Base-by-base conservation (phyloP, 2,888 invertebrate genomes). In the Drosophila hamatofila region DNA sequence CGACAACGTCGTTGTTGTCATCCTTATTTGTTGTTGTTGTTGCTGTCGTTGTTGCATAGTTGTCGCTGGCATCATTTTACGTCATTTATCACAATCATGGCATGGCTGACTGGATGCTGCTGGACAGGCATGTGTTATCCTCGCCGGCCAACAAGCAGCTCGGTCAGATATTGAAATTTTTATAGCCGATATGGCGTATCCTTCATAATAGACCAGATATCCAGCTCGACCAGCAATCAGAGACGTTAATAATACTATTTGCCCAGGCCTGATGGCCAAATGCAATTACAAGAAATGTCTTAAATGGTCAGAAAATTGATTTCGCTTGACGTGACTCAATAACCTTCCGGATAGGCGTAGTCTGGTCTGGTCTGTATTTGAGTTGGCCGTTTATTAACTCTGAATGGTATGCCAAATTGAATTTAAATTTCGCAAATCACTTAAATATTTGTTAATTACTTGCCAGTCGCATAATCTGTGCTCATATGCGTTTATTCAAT, bases 51-150 rank as follows among this genome's bases (percentile, higher is more conserved):
- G 88, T 69, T 75, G 74, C 69, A 71, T 65, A 78, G 80, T 87
- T 89, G 88, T 84, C 89, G 78, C 78, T 80, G 80, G 80, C 86
- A 85, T 89, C 86, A 86, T 88, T 89, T 89, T 88, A 78, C 76
- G 86, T 89, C 86, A 89, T 86, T 86, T 86, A 86, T 89, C 89
- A 86, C 88, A 89, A 86, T 86, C 80, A 84, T 88, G 89, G 71
- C 88, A 76, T 78, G 80, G 67, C 88, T 71, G 88, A 79, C 81
- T 81, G 87, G 56, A 65, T 18, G 14, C 48, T 37, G 27, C 37
- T 21, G 37, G 44, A 56, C 66, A 69, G 64, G 54, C 69, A 44
- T 41, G 57, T 61, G 57, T 59, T 59, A n/a, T 58, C 55, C 70
- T 54, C 30, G 37, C 30, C 11, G 35, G 27, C 61, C 42, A 35